Conservation (phyloP, 2,888 invertebrate genomes). For the Acleris cristana region DNA sequence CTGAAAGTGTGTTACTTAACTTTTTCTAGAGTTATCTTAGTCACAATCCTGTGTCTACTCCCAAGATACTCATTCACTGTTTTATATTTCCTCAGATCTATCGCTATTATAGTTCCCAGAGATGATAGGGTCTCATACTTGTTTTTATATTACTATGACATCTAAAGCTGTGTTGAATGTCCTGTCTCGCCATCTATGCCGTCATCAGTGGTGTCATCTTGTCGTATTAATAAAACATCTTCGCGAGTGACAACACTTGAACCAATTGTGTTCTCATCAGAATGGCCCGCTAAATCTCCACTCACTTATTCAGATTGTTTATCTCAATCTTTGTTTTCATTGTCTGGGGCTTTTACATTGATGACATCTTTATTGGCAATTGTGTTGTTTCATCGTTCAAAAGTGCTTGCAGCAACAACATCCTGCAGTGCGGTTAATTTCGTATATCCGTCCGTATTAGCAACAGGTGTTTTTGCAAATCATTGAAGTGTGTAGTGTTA, state of each 20-base stretch:
- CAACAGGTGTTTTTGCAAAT: constrained; percentile 45
- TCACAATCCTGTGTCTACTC: too few species aligned
- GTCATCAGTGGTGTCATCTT: constrained; percentile 40
- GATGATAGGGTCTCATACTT: background rate
- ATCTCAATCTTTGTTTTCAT: constrained; percentile 8
- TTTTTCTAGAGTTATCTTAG: too few species aligned
- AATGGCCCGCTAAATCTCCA: constrained; percentile 8
- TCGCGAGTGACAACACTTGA: constrained; percentile 29
- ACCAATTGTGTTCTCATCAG: constrained; percentile 31
- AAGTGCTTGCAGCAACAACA: constrained; percentile 39
- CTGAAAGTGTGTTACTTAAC: too few species aligned
- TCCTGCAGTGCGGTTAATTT: constrained; percentile 38
- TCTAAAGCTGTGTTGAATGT: constrained; percentile 11
- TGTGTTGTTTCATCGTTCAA: constrained; percentile 16
- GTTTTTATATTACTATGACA: background rate
- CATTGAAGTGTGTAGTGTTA: constrained; percentile 44
- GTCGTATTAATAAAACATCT: constrained; percentile 31
- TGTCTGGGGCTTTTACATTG: constrained; percentile 11
- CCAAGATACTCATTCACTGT: too few species aligned
- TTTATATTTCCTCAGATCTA: too few species aligned
- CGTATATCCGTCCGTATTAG: constrained; percentile 31
- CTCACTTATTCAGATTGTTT: constrained; percentile 12
- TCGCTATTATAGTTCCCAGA: background rate
- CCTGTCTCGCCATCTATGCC: constrained; percentile 21
- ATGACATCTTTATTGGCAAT: constrained; percentile 37